These are phyloP conservation scores for Neotragus pygmaeus DNA, from an alignment of 2,113 vertebrate genomes.

Conservation along the genomic window DNA sequence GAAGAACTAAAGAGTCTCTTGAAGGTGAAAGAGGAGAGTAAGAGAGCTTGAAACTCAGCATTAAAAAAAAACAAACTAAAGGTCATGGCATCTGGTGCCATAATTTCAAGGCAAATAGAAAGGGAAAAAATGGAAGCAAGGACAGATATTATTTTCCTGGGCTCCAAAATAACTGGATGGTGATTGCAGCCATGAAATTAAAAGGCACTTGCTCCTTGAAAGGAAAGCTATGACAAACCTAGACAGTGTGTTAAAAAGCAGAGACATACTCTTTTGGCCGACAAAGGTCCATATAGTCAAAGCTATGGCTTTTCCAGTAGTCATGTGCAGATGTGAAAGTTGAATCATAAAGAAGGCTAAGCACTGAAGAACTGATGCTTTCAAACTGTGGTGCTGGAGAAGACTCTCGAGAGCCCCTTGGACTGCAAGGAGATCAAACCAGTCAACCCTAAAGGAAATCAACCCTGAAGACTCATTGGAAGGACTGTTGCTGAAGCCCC, in stretches of 20 bases:
- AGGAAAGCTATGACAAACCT: background rate
- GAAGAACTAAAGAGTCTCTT: background rate
- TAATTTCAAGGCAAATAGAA: background rate
- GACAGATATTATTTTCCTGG: background rate
- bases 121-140: background rate
- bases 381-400: background rate
- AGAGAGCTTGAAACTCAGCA: background rate
- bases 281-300: background rate
- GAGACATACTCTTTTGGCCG: background rate
- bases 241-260: background rate
- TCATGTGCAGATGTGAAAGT: background rate
- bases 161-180: background rate
- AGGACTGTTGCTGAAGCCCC: background rate
- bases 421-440: background rate
- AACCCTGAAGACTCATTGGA: background rate
- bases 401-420: background rate
- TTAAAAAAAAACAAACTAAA: background rate
- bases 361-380: background rate
- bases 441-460: background rate
- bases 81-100: background rate
- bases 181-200: background rate
- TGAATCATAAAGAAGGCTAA: background rate
- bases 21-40: background rate
- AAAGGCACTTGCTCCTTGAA: background rate
- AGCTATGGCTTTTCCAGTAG: background rate